Evolutionary conservation across 1,140 invertebrate genomes (phyloP).

Genomic region (Drosophila simulans): DNA sequence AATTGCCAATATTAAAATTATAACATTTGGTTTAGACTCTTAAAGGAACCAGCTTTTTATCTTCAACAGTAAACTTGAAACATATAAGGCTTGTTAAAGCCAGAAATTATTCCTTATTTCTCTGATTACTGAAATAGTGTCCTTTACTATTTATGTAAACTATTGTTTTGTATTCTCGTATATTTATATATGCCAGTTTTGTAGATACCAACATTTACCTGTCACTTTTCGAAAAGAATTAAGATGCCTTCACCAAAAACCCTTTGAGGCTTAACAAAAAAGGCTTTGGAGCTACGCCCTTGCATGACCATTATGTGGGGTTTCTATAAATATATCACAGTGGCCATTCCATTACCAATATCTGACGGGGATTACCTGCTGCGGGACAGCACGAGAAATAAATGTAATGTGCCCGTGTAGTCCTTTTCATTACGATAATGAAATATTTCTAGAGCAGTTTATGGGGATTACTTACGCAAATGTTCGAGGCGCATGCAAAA

Average conservation of each 20-base stretch:
- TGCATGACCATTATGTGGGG: slow-evolving; percentile 8
- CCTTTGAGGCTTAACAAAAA: background rate
- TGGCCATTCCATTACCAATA: slow-evolving; percentile 69
- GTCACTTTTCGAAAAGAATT: background rate
- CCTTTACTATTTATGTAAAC: no score
- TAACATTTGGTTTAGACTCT: no score
- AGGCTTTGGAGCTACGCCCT: background rate
- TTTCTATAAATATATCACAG: background rate
- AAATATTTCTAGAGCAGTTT: slow-evolving; percentile 81
- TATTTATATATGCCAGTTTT: background rate
- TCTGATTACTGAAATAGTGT: no score
- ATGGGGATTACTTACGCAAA: slow-evolving; percentile 77
- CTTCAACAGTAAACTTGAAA: no score
- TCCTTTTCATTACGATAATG: slow-evolving; percentile 80
- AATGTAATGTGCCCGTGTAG: slow-evolving; percentile 61
- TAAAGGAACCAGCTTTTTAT: no score
- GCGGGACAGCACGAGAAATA: slow-evolving; percentile 45
- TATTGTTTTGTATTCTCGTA: background rate
- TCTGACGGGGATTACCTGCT: slow-evolving; percentile 37
- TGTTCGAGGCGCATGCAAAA: slow-evolving; percentile 71
- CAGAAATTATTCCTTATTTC: no score
- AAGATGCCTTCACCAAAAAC: background rate
- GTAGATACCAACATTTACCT: background rate
- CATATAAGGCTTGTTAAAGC: no score
- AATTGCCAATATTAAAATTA: no score